Conservation (phyloP, 1,140 invertebrate genomes). For the Drosophila lacertosa region DNA sequence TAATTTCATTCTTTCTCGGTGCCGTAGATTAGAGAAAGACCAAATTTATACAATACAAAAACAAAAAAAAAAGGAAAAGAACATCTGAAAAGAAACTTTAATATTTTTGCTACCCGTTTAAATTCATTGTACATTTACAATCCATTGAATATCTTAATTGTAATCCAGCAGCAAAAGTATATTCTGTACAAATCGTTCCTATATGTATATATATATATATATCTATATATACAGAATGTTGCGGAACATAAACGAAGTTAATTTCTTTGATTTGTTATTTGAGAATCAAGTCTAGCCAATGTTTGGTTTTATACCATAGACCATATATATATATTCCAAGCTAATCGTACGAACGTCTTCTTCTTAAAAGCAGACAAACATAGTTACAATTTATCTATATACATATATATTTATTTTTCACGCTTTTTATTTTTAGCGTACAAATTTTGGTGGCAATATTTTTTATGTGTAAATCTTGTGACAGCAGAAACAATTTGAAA, state of each 20-base stretch:
- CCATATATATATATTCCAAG: too few relatives aligned
- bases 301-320: too few relatives aligned
- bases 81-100: background rate
- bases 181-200: background rate
- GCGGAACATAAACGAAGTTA: background rate
- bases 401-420: too few relatives aligned
- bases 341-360: too few relatives aligned
- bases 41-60: background rate
- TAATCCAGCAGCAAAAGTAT: background rate
- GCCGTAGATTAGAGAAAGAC: background rate
- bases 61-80: background rate
- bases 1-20: background rate
- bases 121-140: conserved; percentile 19
- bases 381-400: too few relatives aligned
- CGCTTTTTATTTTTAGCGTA: too few relatives aligned
- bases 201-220: background rate
- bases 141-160: conserved; percentile 13
- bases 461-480: too few relatives aligned
- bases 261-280: too few relatives aligned
- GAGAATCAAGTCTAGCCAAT: too few relatives aligned
- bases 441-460: too few relatives aligned
- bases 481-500: too few relatives aligned
- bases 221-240: background rate
- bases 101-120: conserved; percentile 34
- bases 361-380: too few relatives aligned